phyloP scores from a whole-genome alignment of 2,113 vertebrate species.

The Myxocyprinus asiaticus region DNA sequence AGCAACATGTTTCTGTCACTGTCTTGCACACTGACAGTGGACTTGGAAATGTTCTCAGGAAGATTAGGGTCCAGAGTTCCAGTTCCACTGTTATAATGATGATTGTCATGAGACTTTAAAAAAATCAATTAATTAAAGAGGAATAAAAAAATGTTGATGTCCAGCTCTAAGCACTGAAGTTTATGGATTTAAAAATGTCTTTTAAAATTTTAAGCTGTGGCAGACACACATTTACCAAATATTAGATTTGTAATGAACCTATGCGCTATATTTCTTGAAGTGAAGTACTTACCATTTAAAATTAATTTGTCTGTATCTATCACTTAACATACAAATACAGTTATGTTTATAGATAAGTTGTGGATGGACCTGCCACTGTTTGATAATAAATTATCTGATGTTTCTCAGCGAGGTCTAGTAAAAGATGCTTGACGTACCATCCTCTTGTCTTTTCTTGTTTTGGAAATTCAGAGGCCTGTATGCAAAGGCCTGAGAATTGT shows the following conservation, averaged over 20 bases:
- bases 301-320: constrained; percentile 77
- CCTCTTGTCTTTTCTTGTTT: constrained; percentile 74
- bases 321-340: constrained; percentile 92
- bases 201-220: constrained; percentile 89
- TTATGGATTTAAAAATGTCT: constrained; percentile 45
- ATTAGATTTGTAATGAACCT: constrained; percentile 87
- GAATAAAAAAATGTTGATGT: constrained; percentile 28
- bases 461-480: constrained; percentile 62
- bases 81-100: constrained; percentile 88
- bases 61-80: constrained; percentile 93
- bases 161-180: constrained; percentile 59
- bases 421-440: constrained; percentile 72
- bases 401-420: constrained; percentile 74
- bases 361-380: constrained; percentile 83
- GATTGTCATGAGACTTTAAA: constrained; percentile 76
- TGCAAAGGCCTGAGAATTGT: constrained; percentile 28
- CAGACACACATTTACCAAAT: constrained; percentile 67
- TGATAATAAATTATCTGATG: constrained; percentile 62
- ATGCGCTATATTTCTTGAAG: constrained; percentile 69
- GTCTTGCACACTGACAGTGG: constrained; percentile 87
- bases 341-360: constrained; percentile 86
- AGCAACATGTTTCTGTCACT: constrained; percentile 79
- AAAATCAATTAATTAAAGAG: constrained; percentile 37
- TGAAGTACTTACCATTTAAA: constrained; percentile 97
- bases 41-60: constrained; percentile 96